Evolutionary conservation across 92 coral and sea anemone species (phyloP), one percentile per base, ranked within the genome.

Genomic region (Parazoanthus atlanticus): DNA sequence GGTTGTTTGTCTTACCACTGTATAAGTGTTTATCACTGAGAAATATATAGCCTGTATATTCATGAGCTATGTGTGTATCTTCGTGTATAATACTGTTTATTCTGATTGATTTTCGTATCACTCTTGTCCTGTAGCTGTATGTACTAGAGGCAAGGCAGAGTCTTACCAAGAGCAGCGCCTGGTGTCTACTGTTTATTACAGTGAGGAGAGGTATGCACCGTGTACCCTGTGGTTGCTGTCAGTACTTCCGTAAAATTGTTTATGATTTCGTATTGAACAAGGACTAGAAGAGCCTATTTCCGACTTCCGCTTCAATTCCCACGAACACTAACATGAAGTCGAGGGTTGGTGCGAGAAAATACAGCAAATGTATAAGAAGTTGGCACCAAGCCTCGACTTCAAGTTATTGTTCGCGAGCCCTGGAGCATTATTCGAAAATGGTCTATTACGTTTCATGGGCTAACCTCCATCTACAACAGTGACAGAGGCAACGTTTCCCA

Each of bases 161-260:
- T 92, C 95, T 13, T 90, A 77, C 73, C 94, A 94, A 76, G 96
- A 95, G 49, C 93, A 94, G 49, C 92, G 95, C 58, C 43, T 93
- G 80, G 93, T 93, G 16, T 93, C 99, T 10, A 94, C 95, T 17
- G 93, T 93, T 19, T 96, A 96, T 79, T 91, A 70, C 75, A 95
- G 96, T 88, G 98, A 96, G 6, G 98, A 96, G 83, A 96, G 99
- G 99, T 95, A 74, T 32, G 84, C 36, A 82, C 9, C 8, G 21
- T 11, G 33, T 46, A 46, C 12, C 49, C 34, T 43, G 21, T 33
- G 25, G 28, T 61, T 38, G 0, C 15, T 74, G 78, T 34, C 23
- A 29, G 34, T 70, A 26, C 23, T 34, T 74, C 6, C 6, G 30
- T 30, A 40, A 74, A 36, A 74, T 74, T 4, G 17, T 34, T 16